phyloP scores from a whole-genome alignment of 2,797 vertebrate genomes.

The Macropus fuliginosus region DNA sequence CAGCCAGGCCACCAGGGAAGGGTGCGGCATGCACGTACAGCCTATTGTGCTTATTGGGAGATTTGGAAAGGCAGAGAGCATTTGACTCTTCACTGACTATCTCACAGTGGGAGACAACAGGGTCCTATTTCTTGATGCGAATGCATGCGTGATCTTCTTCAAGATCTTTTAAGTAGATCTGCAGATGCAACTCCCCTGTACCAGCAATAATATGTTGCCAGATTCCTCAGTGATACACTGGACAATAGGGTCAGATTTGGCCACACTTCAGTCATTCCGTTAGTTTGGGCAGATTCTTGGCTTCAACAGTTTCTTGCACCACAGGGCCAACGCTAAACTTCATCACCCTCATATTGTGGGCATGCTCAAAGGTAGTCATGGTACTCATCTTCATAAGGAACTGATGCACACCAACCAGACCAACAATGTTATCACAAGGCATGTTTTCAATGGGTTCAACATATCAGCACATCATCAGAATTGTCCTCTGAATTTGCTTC shows the following conservation, averaged over 20 bases:
- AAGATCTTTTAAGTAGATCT: conserved; percentile 97
- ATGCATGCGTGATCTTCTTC: conserved; percentile 98
- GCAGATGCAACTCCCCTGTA: conserved; percentile 95
- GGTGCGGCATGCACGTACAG: conserved; percentile 95
- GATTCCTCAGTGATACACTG: conserved; percentile 99
- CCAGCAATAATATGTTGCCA: conserved; percentile 96
- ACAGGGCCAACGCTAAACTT: conserved; percentile 84
- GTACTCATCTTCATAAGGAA: too few species aligned
- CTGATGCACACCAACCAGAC: too few species aligned
- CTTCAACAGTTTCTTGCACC: conserved; percentile 95
- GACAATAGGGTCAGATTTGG: conserved; percentile 98
- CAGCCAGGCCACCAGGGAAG: conserved; percentile 91
- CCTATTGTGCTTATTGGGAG: conserved; percentile 98
- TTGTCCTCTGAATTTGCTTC: conserved; percentile 95
- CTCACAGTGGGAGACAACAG: conserved; percentile 97
- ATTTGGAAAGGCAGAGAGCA: conserved; percentile 76
- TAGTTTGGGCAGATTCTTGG: conserved; percentile 96
- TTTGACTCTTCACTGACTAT: conserved; percentile 90
- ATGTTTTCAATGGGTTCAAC: too few species aligned
- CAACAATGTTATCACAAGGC: too few species aligned
- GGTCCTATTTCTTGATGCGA: conserved; percentile 98
- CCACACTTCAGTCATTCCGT: conserved; percentile 97
- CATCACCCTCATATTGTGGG: too few species aligned
- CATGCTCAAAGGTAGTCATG: too few species aligned
- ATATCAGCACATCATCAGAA: too few species aligned